Base-by-base conservation (phyloP, 2,113 vertebrate species). In the Meles meles region DNA sequence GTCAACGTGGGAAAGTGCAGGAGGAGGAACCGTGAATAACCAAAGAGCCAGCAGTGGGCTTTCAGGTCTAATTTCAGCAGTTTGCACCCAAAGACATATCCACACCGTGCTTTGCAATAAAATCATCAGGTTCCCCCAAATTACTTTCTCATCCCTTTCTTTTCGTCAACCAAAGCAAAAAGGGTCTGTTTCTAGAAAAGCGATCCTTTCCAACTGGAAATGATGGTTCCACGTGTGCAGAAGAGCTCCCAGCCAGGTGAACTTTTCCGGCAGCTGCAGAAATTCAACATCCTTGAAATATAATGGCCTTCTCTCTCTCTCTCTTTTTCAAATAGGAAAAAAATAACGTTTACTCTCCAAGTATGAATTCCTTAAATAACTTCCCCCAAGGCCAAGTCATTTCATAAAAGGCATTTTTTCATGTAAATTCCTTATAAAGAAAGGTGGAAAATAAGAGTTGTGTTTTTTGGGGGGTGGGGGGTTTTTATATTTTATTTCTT, bases 311-410 rank as follows among this genome's bases (percentile, higher is more conserved):
- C 13, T 42, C 77, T 85, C 18, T 91, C 42, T 74, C 92, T 37
- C 67, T 27, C 34, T 61, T 92, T 37, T n/a, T 11, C 21, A 57
- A 84, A 97, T 89, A 80, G 74, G 59, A 34, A 82, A 86, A 88
- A 88, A 91, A 88, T 47, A 89, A 90, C 77, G 47, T 74, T 81
- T 82, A 37, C 44, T 89, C 57, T 97, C 96, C 96, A 98, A 98
- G 93, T 97, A 91, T 92, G 82, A 97, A 98, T 98, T 98, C 93
- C 93, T 97, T 69, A 96, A 97, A 97, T 98, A 98, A 96, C 96
- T 98, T 98, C 29, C 81, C 83, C 79, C 93, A 98, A 98, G 94
- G 96, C 94, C 94, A 98, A 97, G 93, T 97, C 77, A 83, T 93
- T 97, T 97, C 90, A 95, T 84, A 93, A 97, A 97, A 95, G 94